A percentile compares a stretch with the other conserved stretches of the same genome.
Conservation (phyloP, 1,140 invertebrate genomes). For the Gonatopus flavifemur region DNA sequence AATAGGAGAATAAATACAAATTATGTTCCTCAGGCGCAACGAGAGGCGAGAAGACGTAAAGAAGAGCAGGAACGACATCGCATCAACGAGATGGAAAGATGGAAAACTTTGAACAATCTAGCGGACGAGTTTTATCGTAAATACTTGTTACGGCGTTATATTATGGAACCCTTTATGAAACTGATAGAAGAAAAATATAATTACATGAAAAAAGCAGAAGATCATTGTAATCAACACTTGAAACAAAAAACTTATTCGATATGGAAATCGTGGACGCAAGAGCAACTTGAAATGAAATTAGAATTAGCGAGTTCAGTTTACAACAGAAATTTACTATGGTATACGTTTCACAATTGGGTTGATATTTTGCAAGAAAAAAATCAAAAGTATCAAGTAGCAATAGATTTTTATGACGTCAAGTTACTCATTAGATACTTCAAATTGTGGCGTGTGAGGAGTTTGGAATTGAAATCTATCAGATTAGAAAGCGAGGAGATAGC, state of each 20-base stretch:
- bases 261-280: conserved; percentile 30
- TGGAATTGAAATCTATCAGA: conserved; percentile 16
- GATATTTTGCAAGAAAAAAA: conserved; percentile 17
- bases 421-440: conserved; percentile 31
- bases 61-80: conserved; percentile 40
- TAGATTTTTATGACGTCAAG: conserved; percentile 45
- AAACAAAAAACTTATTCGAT: conserved; percentile 25
- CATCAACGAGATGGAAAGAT: conserved; percentile 33
- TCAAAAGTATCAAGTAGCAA: conserved; percentile 42
- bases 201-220: conserved; percentile 25
- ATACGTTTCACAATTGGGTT: conserved; percentile 35
- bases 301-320: conserved; percentile 27
- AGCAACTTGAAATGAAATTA: conserved; percentile 18
- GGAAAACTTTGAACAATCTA: conserved; percentile 25
- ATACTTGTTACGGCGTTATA: conserved; percentile 40
- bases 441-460: conserved; percentile 24
- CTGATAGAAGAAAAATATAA: conserved; percentile 34
- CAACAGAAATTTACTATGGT: conserved; percentile 32
- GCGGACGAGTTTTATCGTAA: conserved; percentile 40
- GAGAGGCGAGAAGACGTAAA: conserved; percentile 38
- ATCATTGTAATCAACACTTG: conserved; percentile 29
- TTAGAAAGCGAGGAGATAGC: conserved; percentile 31
- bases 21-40: conserved; percentile 37
- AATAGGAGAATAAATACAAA: too few relatives aligned
- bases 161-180: conserved; percentile 34